Percentiles rank a stretch among this genome's conserved stretches.
phyloP scores from a whole-genome alignment of 2,113 vertebrate genomes.

The Percopsis transmontana region DNA sequence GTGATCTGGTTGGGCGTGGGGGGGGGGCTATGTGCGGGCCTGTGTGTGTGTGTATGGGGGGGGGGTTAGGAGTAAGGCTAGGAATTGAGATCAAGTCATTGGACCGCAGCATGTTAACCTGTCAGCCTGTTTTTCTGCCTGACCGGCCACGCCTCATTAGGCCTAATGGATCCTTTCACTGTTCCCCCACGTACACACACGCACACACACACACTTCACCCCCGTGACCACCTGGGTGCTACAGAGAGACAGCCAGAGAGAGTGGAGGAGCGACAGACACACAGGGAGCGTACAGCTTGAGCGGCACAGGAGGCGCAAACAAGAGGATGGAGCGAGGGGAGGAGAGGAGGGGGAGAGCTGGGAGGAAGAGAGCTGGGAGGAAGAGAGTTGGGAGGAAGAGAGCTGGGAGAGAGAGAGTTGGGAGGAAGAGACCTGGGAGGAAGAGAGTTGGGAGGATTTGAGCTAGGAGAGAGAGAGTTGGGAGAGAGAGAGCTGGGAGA shows the following conservation, averaged over 20 bases:
- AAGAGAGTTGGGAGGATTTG: neutral
- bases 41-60: constrained; percentile 5
- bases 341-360: constrained; percentile 16
- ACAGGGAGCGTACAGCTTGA: neutral
- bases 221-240: constrained; percentile 43
- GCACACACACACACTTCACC: neutral
- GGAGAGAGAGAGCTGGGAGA: neutral
- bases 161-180: constrained; percentile 74
- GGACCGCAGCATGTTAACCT: constrained; percentile 71
- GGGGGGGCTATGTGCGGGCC: neutral
- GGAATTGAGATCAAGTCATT: constrained; percentile 55
- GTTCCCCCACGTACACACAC: constrained; percentile 25
- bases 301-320: constrained; percentile 8
- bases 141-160: constrained; percentile 70
- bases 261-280: neutral
- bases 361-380: constrained; percentile 14
- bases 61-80: constrained; percentile 41
- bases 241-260: neutral
- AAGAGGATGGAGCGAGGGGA: constrained; percentile 31
- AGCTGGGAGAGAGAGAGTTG: neutral
- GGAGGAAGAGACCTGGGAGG: neutral
- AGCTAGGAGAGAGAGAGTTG: constrained; percentile 12
- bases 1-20: no score
- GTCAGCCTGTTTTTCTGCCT: constrained; percentile 70
- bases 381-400: neutral